Evolutionary conservation across 2,113 vertebrate species (phyloP).

Genomic region (Sialia sialis): DNA sequence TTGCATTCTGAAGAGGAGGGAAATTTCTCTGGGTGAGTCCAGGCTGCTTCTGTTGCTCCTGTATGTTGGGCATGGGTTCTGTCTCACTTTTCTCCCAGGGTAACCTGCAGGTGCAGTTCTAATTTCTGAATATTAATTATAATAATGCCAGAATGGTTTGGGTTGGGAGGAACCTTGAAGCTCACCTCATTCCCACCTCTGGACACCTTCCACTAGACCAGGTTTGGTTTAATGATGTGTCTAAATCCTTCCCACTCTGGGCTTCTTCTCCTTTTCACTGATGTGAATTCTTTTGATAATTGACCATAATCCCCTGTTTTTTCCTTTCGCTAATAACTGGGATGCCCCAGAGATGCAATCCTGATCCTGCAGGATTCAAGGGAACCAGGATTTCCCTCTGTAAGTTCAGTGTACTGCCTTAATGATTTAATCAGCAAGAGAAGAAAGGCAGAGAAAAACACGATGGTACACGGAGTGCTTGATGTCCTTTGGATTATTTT

Average conservation of each 20-base stretch:
- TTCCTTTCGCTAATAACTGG: neutral
- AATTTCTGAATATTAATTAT: neutral
- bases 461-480: neutral
- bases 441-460: neutral
- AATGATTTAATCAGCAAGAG: neutral
- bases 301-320: neutral
- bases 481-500: constrained; percentile 2
- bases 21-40: neutral
- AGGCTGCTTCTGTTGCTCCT: neutral
- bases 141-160: neutral
- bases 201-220: neutral
- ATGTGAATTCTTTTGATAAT: neutral
- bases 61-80: neutral
- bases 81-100: neutral
- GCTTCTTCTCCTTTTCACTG: neutral
- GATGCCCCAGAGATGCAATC: neutral
- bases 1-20: neutral
- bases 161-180: neutral
- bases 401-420: neutral
- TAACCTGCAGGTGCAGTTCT: neutral
- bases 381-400: neutral
- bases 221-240: neutral
- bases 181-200: neutral
- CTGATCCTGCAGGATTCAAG: neutral
- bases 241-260: neutral